Evolutionary conservation across 2,113 vertebrate genomes (phyloP).

Genomic region (Nothoprocta pentlandii): DNA sequence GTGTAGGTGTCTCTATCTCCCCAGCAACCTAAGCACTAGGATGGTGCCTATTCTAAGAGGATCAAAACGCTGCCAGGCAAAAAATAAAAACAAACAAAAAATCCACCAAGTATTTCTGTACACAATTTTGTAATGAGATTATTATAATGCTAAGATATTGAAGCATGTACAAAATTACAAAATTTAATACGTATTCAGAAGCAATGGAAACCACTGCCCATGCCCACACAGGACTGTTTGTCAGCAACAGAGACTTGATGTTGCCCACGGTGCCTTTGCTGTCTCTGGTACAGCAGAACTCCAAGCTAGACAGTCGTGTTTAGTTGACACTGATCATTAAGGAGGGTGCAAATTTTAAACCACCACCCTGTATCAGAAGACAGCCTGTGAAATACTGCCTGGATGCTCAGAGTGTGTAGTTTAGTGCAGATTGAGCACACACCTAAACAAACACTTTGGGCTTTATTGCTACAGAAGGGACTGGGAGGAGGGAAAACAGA

Average conservation of each 20-base stretch:
- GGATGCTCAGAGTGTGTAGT: not conserved
- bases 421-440: not conserved
- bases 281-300: not conserved
- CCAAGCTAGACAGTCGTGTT: not conserved
- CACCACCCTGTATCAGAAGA: not conserved
- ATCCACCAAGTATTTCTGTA: not conserved
- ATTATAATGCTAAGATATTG: not conserved
- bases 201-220: not conserved
- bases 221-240: not conserved
- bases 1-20: not conserved
- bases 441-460: not conserved
- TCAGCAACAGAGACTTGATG: not conserved
- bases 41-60: not conserved
- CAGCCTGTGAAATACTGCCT: not conserved
- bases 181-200: not conserved
- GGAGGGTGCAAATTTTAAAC: not conserved
- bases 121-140: not conserved
- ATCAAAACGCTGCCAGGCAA: not conserved
- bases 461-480: not conserved
- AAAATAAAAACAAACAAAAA: not conserved
- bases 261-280: too few species aligned
- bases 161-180: not conserved
- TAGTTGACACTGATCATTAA: not conserved
- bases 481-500: not conserved
- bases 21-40: not conserved